Conservation (phyloP, 2,888 invertebrate species). For the Alloplasta piceator region DNA sequence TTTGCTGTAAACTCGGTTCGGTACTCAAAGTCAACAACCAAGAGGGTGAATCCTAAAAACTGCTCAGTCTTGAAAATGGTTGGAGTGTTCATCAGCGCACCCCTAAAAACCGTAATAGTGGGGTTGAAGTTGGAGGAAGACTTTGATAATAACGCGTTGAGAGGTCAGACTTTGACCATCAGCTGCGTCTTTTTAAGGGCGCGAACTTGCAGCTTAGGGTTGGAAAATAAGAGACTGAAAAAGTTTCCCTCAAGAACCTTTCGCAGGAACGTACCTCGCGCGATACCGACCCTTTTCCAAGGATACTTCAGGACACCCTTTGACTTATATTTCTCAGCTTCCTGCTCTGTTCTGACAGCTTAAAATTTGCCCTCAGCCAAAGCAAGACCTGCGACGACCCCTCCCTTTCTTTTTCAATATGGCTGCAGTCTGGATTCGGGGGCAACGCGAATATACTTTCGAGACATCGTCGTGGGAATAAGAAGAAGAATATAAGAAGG, state of each 20-base stretch:
- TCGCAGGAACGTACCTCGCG: constrained; percentile 68
- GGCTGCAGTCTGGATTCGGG: constrained; percentile 10
- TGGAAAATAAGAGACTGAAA: constrained; percentile 26
- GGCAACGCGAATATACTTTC: constrained; percentile 65
- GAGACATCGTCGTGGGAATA: constrained; percentile 59
- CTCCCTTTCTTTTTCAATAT: constrained; percentile 28
- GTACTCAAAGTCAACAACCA: no score
- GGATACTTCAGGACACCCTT: constrained; percentile 35
- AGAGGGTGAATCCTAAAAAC: no score
- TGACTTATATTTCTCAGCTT: constrained; percentile 32
- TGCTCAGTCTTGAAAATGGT: no score
- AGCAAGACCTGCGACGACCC: constrained; percentile 32
- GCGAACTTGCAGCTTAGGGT: no score
- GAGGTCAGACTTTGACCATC: constrained; percentile 48
- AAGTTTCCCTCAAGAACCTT: constrained; percentile 72
- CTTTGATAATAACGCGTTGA: background rate
- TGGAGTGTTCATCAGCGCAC: no score
- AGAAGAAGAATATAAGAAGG: constrained; percentile 36
- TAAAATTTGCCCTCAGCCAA: constrained; percentile 55
- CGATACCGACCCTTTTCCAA: constrained; percentile 19
- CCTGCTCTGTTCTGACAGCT: constrained; percentile 61
- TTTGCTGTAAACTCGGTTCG: no score
- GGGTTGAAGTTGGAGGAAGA: constrained; percentile 7
- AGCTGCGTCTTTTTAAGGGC: no score
- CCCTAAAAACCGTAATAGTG: background rate